Evolutionary conservation across 2,113 vertebrate species (phyloP).

Genomic region (Elephantulus edwardii): DNA sequence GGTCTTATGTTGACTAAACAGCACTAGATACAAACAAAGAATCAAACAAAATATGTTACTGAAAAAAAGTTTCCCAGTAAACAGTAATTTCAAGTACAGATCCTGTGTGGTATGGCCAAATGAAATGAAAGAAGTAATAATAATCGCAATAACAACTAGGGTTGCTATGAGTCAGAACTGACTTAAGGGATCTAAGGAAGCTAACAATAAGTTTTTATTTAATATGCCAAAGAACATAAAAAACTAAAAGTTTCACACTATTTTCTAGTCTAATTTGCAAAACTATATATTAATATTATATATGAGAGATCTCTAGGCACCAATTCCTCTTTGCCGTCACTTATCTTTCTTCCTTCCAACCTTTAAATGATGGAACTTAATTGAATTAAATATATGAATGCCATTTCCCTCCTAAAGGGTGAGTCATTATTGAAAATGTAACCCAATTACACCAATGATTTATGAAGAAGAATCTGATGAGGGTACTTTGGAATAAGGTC

Average conservation of each 20-base stretch:
- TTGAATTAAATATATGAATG: background rate
- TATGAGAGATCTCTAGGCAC: background rate
- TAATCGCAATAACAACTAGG: background rate
- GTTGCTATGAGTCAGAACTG: no score
- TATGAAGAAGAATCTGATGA: background rate
- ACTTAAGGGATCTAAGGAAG: no score
- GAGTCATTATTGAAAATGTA: background rate
- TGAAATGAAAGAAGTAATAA: background rate
- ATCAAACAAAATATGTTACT: background rate
- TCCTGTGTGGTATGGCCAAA: background rate
- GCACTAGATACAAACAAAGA: no score
- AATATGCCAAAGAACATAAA: background rate
- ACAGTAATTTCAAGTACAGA: background rate
- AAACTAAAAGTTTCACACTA: background rate
- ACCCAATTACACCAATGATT: background rate
- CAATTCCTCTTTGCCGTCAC: background rate
- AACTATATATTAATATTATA: background rate
- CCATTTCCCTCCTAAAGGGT: background rate
- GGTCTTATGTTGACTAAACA: no score
- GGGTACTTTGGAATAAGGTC: background rate
- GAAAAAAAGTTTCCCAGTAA: background rate
- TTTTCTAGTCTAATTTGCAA: background rate
- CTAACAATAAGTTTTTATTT: background rate
- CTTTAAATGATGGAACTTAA: background rate
- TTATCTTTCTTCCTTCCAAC: background rate